Evolutionary conservation across 2,797 vertebrate genomes (phyloP).

Genomic region (Picus viridis): DNA sequence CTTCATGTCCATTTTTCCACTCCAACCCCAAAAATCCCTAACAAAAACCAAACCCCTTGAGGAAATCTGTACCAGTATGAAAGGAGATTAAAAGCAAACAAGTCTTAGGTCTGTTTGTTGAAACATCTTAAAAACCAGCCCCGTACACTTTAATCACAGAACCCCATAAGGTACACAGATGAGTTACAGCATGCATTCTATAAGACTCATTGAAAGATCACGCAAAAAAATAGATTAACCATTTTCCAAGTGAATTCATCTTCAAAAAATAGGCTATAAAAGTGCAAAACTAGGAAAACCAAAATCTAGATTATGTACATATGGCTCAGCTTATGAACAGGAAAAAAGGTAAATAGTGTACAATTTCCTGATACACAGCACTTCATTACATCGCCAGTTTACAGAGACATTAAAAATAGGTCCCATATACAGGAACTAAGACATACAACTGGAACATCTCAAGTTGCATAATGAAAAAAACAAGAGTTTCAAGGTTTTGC

Average conservation of each 20-base stretch:
- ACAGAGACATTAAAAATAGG: slow-evolving; percentile 56
- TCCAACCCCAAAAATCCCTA: slow-evolving; percentile 26
- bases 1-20: slow-evolving; percentile 32
- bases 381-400: slow-evolving; percentile 72
- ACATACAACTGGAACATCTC: slow-evolving; percentile 62
- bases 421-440: slow-evolving; percentile 64
- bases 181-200: slow-evolving; percentile 51
- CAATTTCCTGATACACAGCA: slow-evolving; percentile 78
- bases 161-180: slow-evolving; percentile 18
- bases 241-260: slow-evolving; percentile 80
- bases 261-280: slow-evolving; percentile 85
- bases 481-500: slow-evolving; percentile 52
- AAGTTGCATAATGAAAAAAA: slow-evolving; percentile 65
- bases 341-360: slow-evolving; percentile 72
- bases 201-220: slow-evolving; percentile 66
- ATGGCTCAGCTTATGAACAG: slow-evolving; percentile 84
- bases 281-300: slow-evolving; percentile 85
- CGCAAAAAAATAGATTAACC: slow-evolving; percentile 76
- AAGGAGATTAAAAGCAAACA: slow-evolving; percentile 56
- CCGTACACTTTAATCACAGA: slow-evolving; percentile 5
- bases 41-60: slow-evolving; percentile 47
- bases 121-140: slow-evolving; percentile 49
- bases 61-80: slow-evolving; percentile 68
- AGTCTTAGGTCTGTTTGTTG: slow-evolving; percentile 27
- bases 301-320: slow-evolving; percentile 83